These are phyloP conservation scores for Dinoponera quadriceps DNA, from an alignment of 1,140 invertebrate species.

Conservation along the genomic window DNA sequence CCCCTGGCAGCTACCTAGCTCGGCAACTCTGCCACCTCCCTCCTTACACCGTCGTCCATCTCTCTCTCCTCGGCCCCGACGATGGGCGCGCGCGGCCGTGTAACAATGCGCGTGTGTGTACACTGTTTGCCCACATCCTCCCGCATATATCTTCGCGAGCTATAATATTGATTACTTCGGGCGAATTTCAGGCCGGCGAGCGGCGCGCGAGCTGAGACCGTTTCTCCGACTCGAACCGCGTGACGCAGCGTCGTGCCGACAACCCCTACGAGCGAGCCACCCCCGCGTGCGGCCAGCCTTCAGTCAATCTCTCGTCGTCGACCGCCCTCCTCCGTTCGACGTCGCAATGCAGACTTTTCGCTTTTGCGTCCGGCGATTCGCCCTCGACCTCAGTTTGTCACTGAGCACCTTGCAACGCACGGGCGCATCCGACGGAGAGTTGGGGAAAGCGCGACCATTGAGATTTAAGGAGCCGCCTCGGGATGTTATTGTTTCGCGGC, in stretches of 20 bases:
- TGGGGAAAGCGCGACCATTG: too few relatives aligned
- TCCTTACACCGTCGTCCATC: slow-evolving; percentile 55
- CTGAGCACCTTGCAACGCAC: slow-evolving; percentile 3
- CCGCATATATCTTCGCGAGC: slow-evolving; percentile 79
- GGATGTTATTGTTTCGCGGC: background rate
- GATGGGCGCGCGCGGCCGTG: slow-evolving; percentile 59
- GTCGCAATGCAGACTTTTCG: slow-evolving; percentile 77
- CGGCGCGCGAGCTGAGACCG: slow-evolving; percentile 57
- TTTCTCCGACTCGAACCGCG: slow-evolving; percentile 53
- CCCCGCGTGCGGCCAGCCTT: slow-evolving; percentile 58
- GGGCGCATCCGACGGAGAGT: too few relatives aligned
- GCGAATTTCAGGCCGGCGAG: slow-evolving; percentile 78
- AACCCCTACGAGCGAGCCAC: slow-evolving; percentile 56
- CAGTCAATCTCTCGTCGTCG: slow-evolving; percentile 66
- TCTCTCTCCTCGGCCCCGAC: slow-evolving; percentile 5
- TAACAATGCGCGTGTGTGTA: slow-evolving; percentile 81
- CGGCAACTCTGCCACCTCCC: slow-evolving; percentile 36
- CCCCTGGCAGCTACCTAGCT: background rate
- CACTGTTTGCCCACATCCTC: slow-evolving; percentile 81
- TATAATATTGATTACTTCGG: slow-evolving; percentile 84
- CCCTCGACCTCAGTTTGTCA: slow-evolving; percentile 8
- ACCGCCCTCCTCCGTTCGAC: slow-evolving; percentile 34
- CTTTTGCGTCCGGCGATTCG: slow-evolving; percentile 61
- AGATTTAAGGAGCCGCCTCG: background rate
- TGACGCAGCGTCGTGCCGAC: slow-evolving; percentile 26